Base-by-base conservation (phyloP, 2,888 invertebrate species). In the Diarsia rubi region DNA sequence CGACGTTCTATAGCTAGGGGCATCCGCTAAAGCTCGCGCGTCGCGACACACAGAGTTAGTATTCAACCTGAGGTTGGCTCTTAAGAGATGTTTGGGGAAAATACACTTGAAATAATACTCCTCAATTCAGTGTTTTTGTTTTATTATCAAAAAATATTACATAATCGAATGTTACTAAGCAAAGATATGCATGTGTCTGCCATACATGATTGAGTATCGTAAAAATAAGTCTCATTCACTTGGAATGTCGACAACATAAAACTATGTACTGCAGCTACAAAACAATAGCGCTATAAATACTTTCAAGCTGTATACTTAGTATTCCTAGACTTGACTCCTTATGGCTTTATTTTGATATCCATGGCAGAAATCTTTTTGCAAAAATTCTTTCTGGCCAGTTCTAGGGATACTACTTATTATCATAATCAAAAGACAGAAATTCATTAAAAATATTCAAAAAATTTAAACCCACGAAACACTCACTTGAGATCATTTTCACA, bases 181-280 rank as follows among this genome's bases (percentile, higher is more conserved):
- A 86, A 83, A 82, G 70, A 75, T 81, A 78, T 73, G 73, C 69
- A 64, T 63, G 63, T 62, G 60, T 65, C 16, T 11, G n/a, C 64
- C 62, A 60, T 69, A 85, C 78, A 77, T 75, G 78, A 78, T 82
- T 74, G 52, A 73, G 59, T 81, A 70, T 81, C 11, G 44, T 47
- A 72, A 68, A 69, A 45, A 67, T 59, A 78, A 75, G 64, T 78
- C 66, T 78, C 75, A 84, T 74, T 69, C 86, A 60, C 64, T 37
- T 81, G 86, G 89, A 85, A 88, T 87, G 87, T 85, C n/a, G 64
- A 83, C 69, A 66, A 86, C 73, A 80, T 57, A 73, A 69, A 69
- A 69, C 42, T 31, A 60, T 52, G 45, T 52, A 79, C 42, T 69
- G 14, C 47, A 57, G 68, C 65, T 64, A 83, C 70, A 66, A 63